Evolutionary conservation across 1,140 invertebrate genomes (phyloP).

Genomic region (Meloidogyne hapla): DNA sequence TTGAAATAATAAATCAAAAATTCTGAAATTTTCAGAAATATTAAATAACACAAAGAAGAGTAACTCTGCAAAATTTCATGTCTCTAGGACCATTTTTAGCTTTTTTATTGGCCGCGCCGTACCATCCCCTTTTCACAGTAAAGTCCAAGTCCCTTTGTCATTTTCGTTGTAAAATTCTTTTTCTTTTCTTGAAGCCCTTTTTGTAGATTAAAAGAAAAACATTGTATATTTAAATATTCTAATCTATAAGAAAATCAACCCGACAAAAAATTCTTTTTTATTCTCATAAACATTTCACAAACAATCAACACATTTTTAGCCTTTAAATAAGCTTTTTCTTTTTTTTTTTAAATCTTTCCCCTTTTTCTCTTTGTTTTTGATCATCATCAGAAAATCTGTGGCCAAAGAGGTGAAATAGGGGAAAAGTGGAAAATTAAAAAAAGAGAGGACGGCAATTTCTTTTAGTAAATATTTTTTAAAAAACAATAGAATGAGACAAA

Average conservation of each 20-base stretch:
- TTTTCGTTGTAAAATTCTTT: neutral
- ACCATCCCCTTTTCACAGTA: too few species aligned
- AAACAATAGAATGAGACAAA: neutral
- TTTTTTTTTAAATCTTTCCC: neutral
- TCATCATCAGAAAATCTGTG: neutral
- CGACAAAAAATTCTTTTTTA: neutral
- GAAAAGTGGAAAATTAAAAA: neutral
- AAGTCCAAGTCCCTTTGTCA: neutral
- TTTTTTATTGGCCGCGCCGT: too few species aligned
- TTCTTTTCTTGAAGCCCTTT: neutral
- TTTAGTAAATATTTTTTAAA: too few species aligned
- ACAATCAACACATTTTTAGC: neutral
- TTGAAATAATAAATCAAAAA: too few species aligned
- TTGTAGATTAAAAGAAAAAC: neutral
- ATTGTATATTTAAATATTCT: neutral
- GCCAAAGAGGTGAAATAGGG: neutral
- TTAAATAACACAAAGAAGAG: too few species aligned
- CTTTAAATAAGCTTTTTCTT: neutral
- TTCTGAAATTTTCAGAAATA: too few species aligned
- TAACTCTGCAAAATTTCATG: too few species aligned
- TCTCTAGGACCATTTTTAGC: too few species aligned
- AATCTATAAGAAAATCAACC: slow-evolving; percentile 3
- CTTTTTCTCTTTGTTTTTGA: neutral
- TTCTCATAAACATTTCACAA: neutral
- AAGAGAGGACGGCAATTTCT: neutral